Percentiles rank a stretch among this genome's conserved stretches.
These are phyloP conservation scores for Drosophila planitibia DNA, from an alignment of 2,888 invertebrate genomes.

Conservation along the genomic window DNA sequence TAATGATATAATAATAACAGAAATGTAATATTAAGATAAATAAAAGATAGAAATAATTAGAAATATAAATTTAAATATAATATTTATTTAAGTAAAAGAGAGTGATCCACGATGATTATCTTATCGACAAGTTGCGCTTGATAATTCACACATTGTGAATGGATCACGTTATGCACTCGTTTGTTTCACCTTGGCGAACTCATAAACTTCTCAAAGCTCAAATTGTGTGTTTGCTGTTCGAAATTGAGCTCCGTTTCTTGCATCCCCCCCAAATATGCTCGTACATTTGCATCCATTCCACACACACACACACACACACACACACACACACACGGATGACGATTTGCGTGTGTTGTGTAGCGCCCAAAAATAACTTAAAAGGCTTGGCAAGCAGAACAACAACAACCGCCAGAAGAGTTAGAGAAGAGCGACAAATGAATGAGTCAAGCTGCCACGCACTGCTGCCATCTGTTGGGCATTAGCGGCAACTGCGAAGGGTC, in stretches of 20 bases:
- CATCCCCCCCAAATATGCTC: background rate
- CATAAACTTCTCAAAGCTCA: conserved; percentile 52
- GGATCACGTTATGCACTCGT: conserved; percentile 31
- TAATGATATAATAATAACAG: background rate
- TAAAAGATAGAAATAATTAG: background rate
- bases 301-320: conserved; percentile 1
- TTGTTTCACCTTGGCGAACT: conserved; percentile 51
- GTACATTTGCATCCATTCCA: conserved; percentile 3
- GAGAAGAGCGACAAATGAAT: conserved; percentile 40
- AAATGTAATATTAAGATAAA: background rate
- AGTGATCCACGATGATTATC: background rate
- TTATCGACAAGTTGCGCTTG: conserved; percentile 1
- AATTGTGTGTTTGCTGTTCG: conserved; percentile 35
- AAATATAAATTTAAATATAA: background rate
- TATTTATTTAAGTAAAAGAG: background rate
- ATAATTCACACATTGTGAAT: conserved; percentile 39
- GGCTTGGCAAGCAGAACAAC: conserved; percentile 36
- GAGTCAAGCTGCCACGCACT: conserved; percentile 30
- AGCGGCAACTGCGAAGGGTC: conserved; percentile 53
- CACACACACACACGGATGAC: conserved; percentile 3
- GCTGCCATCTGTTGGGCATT: conserved; percentile 72
- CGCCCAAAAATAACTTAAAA: conserved; percentile 46
- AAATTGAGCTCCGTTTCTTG: conserved; percentile 23
- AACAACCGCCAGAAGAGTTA: conserved; percentile 42
- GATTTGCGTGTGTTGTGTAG: conserved; percentile 21